Percentiles rank a stretch among this genome's conserved stretches.
These are phyloP conservation scores for Pteropus alecto DNA, from an alignment of 2,113 vertebrate species.

Conservation along the genomic window DNA sequence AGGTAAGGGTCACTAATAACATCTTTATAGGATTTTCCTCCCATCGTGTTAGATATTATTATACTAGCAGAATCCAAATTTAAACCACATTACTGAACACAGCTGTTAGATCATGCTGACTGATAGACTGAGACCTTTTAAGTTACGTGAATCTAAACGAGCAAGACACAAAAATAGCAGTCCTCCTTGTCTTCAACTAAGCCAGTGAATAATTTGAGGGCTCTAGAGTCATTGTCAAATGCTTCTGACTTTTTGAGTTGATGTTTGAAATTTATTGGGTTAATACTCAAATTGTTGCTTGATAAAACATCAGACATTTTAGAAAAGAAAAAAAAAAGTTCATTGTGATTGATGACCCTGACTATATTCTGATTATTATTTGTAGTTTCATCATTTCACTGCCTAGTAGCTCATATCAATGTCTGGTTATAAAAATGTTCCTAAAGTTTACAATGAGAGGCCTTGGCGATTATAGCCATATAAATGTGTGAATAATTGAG, in stretches of 20 bases:
- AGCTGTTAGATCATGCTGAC: not conserved
- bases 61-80: not conserved
- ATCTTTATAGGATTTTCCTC: conserved; percentile 4
- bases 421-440: conserved; percentile 76
- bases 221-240: not conserved
- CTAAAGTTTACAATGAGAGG: conserved; percentile 71
- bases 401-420: conserved; percentile 82
- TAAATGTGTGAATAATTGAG: conserved; percentile 85
- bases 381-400: conserved; percentile 75
- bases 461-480: conserved; percentile 78
- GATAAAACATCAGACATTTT: not conserved
- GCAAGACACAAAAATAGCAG: not conserved
- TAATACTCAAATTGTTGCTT: not conserved
- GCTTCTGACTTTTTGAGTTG: not conserved
- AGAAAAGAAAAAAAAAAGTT: not conserved
- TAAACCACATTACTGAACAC: not conserved
- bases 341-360: conserved; percentile 78
- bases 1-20: not conserved
- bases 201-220: not conserved
- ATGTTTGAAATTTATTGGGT: not conserved
- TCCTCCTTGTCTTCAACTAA: not conserved
- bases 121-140: not conserved
- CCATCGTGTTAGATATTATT: not conserved
- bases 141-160: not conserved
- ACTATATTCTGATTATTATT: conserved; percentile 78